These are phyloP conservation scores for Pimpla rufipes DNA, from an alignment of 2,888 invertebrate genomes.

Conservation along the genomic window DNA sequence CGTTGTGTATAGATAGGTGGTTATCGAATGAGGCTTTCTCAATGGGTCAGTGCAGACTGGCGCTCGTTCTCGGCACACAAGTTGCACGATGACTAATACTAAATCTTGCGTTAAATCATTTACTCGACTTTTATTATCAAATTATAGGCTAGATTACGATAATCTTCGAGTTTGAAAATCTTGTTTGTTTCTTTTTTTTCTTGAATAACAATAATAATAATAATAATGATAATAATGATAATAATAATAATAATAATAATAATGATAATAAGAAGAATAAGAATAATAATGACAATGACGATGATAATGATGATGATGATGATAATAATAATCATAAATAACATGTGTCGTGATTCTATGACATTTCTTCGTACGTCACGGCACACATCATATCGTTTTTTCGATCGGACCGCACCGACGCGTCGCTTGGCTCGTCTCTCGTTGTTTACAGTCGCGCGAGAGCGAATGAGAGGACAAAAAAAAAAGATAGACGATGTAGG, in stretches of 20 bases:
- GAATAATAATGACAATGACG: neutral
- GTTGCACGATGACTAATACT: constrained; percentile 57
- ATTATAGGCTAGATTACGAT: constrained; percentile 60
- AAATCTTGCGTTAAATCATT: constrained; percentile 61
- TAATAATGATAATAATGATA: too few relatives aligned
- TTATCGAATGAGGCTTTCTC: constrained; percentile 36
- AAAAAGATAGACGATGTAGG: neutral
- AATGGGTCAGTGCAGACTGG: constrained; percentile 12
- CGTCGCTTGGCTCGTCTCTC: neutral
- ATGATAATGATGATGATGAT: neutral
- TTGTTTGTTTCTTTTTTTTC: neutral
- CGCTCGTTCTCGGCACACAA: neutral
- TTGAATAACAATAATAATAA: neutral
- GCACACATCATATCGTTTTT: too few relatives aligned
- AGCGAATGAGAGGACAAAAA: too few relatives aligned
- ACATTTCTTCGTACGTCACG: too few relatives aligned
- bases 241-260: neutral
- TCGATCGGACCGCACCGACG: too few relatives aligned
- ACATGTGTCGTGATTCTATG: too few relatives aligned
- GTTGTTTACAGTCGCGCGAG: neutral
- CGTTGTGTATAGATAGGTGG: constrained; percentile 42
- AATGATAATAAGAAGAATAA: neutral
- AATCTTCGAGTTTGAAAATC: constrained; percentile 57
- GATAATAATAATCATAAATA: neutral
- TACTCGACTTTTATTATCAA: constrained; percentile 62